Percentiles rank a stretch among this genome's conserved stretches.
These are phyloP conservation scores for Lichenostomus cassidix DNA, from an alignment of 2,113 vertebrate species.

Conservation along the genomic window DNA sequence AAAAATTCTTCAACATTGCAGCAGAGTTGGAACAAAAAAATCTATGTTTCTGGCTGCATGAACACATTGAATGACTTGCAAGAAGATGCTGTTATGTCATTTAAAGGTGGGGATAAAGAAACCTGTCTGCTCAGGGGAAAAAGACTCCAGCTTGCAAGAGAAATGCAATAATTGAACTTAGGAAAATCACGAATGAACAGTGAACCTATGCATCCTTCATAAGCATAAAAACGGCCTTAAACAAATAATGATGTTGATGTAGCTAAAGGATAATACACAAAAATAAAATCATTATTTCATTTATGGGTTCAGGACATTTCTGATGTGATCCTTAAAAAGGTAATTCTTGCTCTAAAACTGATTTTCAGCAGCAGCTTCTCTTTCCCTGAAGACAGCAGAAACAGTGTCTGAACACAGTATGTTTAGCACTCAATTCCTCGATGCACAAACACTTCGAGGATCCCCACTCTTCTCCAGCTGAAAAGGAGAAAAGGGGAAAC, in stretches of 20 bases:
- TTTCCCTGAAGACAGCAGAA: not conserved
- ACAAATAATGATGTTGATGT: not conserved
- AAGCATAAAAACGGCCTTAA: not conserved
- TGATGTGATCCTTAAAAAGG: not conserved
- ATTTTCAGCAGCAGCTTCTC: not conserved
- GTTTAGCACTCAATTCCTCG: not conserved
- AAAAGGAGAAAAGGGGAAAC: not conserved
- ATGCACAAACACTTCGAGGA: not conserved
- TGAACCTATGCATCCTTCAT: not conserved
- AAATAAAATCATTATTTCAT: not conserved
- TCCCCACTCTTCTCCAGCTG: not conserved
- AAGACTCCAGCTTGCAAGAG: not conserved
- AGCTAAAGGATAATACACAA: not conserved
- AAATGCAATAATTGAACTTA: not conserved
- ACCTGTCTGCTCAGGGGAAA: not conserved
- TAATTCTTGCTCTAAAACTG: not conserved
- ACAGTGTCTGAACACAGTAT: not conserved
- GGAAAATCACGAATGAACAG: not conserved
- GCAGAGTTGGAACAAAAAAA: conserved; percentile 19
- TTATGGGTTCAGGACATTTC: not conserved
- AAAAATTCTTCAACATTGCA: not conserved
- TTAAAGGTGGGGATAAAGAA: conserved; percentile 32
- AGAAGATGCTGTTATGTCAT: not conserved
- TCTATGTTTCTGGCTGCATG: not conserved
- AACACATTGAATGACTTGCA: not conserved